Evolutionary conservation across 2,113 vertebrate genomes (phyloP).

Genomic region (chimpanzee (Pan troglodytes)): NHGRI_mPanTro3-v2.1_pri NC_072415.2:62991501-62992000

Average conservation of each 20-base stretch:
- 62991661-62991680: not conserved
- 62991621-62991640: rapidly evolving
- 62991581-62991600: too few relatives aligned
- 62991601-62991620: not conserved
- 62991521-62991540: not conserved
- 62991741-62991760: not conserved
- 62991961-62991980: not conserved
- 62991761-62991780: not conserved
- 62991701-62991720: not conserved
- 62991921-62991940: rapidly evolving
- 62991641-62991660: not conserved
- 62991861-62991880: not conserved
- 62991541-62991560: not conserved
- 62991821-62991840: not conserved
- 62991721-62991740: not conserved
- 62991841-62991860: not conserved
- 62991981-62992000: not conserved
- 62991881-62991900: too few relatives aligned
- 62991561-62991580: not conserved
- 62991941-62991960: not conserved
- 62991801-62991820: not conserved
- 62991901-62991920: not conserved
- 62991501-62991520: too few relatives aligned
- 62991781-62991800: not conserved
- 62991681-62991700: not conserved